These are phyloP conservation scores for Nemotelus pantherinus DNA, from an alignment of 2,888 invertebrate species.

Conservation along the genomic window DNA sequence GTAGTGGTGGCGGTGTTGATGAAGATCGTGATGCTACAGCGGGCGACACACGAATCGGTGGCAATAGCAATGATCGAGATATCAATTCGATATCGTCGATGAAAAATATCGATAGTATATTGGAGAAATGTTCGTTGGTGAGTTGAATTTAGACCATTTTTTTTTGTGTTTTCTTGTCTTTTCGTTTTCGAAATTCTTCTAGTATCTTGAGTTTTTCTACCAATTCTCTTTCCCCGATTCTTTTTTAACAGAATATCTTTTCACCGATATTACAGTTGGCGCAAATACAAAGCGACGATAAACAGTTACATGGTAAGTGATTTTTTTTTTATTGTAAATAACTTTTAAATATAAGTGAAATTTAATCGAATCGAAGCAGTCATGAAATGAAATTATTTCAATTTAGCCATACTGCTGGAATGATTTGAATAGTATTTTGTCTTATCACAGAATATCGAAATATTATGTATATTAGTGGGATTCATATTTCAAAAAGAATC, in stretches of 20 bases:
- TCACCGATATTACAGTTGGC: conserved; percentile 51
- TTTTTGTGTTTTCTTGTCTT: conserved; percentile 4
- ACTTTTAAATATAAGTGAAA: conserved; percentile 10
- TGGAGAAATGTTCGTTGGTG: conserved; percentile 52
- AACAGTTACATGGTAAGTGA: conserved; percentile 52
- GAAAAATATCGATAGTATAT: conserved; percentile 51
- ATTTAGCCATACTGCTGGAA: no score
- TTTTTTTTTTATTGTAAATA: background rate
- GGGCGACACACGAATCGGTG: conserved; percentile 14
- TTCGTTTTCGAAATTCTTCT: background rate
- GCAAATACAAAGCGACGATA: conserved; percentile 52
- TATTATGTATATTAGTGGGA: no score
- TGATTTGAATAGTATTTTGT: no score
- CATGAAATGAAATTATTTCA: no score
- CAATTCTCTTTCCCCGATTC: conserved; percentile 22
- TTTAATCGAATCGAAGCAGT: no score
- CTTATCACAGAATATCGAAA: no score
- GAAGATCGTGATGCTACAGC: conserved; percentile 45
- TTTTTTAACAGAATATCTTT: conserved; percentile 33
- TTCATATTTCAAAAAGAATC: no score
- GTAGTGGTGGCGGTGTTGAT: conserved; percentile 32
- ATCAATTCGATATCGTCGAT: conserved; percentile 36
- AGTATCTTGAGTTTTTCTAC: background rate
- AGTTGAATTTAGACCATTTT: conserved; percentile 29
- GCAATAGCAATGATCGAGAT: conserved; percentile 29